phyloP scores from a whole-genome alignment of 2,797 vertebrate species.

The Tympanoctomys barrerae region DNA sequence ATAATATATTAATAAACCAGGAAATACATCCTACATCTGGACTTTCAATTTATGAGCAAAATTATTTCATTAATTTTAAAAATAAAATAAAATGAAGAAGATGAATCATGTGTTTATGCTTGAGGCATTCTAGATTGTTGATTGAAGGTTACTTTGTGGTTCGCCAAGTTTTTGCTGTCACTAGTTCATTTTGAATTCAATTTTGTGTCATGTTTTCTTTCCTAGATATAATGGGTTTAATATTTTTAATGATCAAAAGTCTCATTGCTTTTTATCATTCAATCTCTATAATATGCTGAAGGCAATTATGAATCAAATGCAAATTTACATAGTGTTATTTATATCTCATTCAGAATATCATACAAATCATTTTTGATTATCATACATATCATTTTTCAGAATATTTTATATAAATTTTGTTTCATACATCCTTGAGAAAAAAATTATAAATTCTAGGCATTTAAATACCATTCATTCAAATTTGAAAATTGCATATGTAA shows the following conservation, averaged over 20 bases:
- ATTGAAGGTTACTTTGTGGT: background rate
- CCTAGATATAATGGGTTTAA: slow-evolving; percentile 76
- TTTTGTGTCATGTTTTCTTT: slow-evolving; percentile 72
- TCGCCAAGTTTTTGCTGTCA: slow-evolving; percentile 81
- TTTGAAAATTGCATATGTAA: no score
- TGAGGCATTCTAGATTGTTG: slow-evolving; percentile 70
- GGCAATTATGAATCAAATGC: slow-evolving; percentile 83
- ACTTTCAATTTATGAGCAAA: background rate
- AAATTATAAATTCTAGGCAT: no score
- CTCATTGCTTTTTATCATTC: slow-evolving; percentile 76
- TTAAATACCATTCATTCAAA: no score
- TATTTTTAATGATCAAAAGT: slow-evolving; percentile 74
- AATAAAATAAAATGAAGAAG: background rate
- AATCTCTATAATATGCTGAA: slow-evolving; percentile 73
- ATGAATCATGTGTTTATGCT: slow-evolving; percentile 58
- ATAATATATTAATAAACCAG: background rate
- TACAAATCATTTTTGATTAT: background rate
- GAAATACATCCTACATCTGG: background rate
- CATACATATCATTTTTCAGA: no score
- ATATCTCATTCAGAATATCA: slow-evolving; percentile 77
- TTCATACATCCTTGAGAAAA: no score
- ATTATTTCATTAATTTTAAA: background rate
- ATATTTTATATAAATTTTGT: no score
- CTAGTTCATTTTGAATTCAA: slow-evolving; percentile 70
- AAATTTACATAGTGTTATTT: slow-evolving; percentile 67